Evolutionary conservation across 2,113 vertebrate species (phyloP), one percentile per base, ranked within the genome.

Genomic region (Megaptera novaeangliae): DNA sequence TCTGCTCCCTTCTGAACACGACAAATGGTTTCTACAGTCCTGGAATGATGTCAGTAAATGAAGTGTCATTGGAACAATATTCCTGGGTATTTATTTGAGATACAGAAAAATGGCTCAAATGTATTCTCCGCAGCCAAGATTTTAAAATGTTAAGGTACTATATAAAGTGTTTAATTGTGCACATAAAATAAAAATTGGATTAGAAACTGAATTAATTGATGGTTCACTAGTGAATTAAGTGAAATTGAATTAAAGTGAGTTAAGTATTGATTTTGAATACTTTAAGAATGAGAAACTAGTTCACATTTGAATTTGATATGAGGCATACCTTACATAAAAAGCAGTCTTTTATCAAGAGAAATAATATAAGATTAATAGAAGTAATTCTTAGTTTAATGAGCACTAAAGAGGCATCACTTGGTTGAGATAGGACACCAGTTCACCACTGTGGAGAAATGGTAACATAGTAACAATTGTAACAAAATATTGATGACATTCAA

Each of bases 131-230:
- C 12, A 80, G 78, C 49, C 39, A 82, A 75, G 20, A 46, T 85
- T 89, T 96, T 46, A 88, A 52, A 85, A 95, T 83, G 29, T 91
- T 77, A 78, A 78, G 21, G 39, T 92, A 95, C 34, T 49, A 88
- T 95, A 96, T 93, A 64, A 94, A 89, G 6, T 68, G 23, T 91
- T 95, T 96, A 41, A 74, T 18, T 92, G 46, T 83, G 39, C 80
- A 92, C n/a, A 77, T 31, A 92, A 97, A 66, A 63, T 95, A 91
- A 31, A 34, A 74, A 74, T 91, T 34, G 55, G 14, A 78, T 23
- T 94, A 85, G 77, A 86, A 82, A 71, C 57, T 89, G 66, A 92
- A 95, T 96, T 97, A 97, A 93, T 85, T 92, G 91, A 89, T 92
- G 72, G 29, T n/a, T 92, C 64, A 63, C 52, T 89, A 52, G 15